Evolutionary conservation across 2,888 invertebrate species (phyloP), one percentile per base, ranked within the genome.

Genomic region (Epiblema foenella): DNA sequence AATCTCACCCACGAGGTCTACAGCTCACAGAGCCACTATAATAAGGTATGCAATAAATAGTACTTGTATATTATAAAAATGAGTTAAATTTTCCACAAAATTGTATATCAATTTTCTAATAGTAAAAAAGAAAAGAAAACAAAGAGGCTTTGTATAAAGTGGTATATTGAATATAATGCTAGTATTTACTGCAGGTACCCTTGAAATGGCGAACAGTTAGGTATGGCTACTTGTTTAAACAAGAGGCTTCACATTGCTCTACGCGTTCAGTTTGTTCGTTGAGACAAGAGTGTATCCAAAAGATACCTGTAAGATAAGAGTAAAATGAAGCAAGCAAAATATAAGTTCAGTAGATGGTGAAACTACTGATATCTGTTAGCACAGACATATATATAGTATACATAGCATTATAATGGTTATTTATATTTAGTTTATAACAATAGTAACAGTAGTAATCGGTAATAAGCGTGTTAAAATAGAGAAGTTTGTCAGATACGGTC

Each of bases 401-500:
- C n/a, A n/a, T n/a, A n/a, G n/a, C n/a, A n/a, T n/a, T n/a, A n/a
- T n/a, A n/a, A n/a, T 24, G 4, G 1, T 24, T 24, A 24, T 24
- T 24, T 3, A 24, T 24, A 24, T 24, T 24, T 24, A 24, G 1
- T 24, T 24, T 3, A 24, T 8, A 5, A 46, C 5, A 46, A 46
- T n/a, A 46, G 7, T n/a, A 54, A 24, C 15, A 57, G 46, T 62
- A 10, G 42, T 70, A 52, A 49, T 59, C 42, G 46, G 49, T 54
- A 68, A 24, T 64, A 33, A 63, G 46, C 49, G 33, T 5, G 20
- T 42, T 58, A 20, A 59, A 51, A 70, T 51, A n/a, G 64, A 63
- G 59, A 60, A 59, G 65, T 70, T 58, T 64, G 18, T 54, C 57
- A 56, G 65, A 64, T 57, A 62, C 37, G 66, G 66, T 59, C 56